These are phyloP conservation scores for Polydrusus pterygomalis DNA, from an alignment of 2,888 invertebrate species.

Conservation along the genomic window DNA sequence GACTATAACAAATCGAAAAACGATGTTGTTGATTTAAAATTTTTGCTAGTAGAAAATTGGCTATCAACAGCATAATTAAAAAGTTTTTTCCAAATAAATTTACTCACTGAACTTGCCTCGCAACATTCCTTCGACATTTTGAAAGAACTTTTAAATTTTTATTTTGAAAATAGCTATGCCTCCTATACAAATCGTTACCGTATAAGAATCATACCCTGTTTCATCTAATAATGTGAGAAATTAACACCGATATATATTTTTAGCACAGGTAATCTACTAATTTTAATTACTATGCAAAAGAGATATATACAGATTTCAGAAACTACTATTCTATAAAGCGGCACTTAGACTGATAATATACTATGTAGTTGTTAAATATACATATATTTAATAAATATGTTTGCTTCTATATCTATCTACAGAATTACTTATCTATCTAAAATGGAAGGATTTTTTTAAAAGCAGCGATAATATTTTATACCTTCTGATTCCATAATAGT, in stretches of 20 bases:
- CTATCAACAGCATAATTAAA: background rate
- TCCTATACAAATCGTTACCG: background rate
- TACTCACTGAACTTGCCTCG: background rate
- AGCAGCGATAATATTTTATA: conserved; percentile 28
- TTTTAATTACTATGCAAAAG: background rate
- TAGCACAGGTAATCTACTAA: background rate
- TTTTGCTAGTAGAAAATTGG: background rate
- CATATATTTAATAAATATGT: conserved; percentile 17
- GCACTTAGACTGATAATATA: conserved; percentile 16
- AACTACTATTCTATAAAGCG: conserved; percentile 27
- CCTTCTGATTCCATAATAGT: conserved; percentile 26
- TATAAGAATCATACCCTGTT: conserved; percentile 38
- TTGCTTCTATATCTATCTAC: conserved; percentile 26
- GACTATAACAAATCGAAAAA: too few relatives aligned
- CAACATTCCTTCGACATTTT: too few relatives aligned
- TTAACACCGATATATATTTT: background rate
- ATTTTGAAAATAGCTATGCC: background rate
- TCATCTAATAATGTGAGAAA: conserved; percentile 13
- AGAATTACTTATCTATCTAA: conserved; percentile 38
- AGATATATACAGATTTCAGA: conserved; percentile 20
- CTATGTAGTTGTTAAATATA: conserved; percentile 27
- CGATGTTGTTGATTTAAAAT: too few relatives aligned
- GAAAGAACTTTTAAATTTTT: background rate
- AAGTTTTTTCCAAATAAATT: background rate
- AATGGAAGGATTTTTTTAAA: conserved; percentile 43